A percentile compares a stretch with the other conserved stretches of the same genome.
Conservation (phyloP, 35 echinoderm and acorn worm genomes). For the Eucidaris tribuloides region DNA sequence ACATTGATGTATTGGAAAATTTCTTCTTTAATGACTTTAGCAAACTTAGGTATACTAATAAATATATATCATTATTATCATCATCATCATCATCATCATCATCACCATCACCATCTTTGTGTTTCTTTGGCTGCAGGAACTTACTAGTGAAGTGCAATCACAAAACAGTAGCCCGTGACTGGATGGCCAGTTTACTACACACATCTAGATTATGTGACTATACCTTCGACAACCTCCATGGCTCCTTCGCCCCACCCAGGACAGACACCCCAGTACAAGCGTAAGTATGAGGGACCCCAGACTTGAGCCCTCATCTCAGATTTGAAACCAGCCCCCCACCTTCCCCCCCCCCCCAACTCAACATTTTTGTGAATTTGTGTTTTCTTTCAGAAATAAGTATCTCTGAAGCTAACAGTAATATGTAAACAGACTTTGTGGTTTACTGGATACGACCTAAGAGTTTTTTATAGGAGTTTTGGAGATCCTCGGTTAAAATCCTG, state of each 20-base stretch:
- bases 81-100: neutral
- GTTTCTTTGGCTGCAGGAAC: conserved; percentile 41
- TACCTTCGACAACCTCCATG: conserved; percentile 40
- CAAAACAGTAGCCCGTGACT: conserved; percentile 61
- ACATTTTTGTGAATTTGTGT: too few relatives aligned
- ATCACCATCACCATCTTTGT: neutral
- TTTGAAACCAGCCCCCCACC: too few relatives aligned
- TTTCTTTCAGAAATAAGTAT: too few relatives aligned
- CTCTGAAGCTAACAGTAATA: too few relatives aligned
- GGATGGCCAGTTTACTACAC: conserved; percentile 70
- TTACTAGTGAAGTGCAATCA: conserved; percentile 64
- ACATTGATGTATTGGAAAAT: too few relatives aligned
- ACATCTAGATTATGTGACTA: conserved; percentile 56
- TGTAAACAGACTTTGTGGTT: too few relatives aligned
- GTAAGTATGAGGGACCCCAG: too few relatives aligned
- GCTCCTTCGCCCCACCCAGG: conserved; percentile 80
- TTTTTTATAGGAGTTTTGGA: too few relatives aligned
- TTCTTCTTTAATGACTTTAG: neutral
- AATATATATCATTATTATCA: neutral
- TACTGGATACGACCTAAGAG: too few relatives aligned
- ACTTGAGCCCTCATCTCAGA: too few relatives aligned
- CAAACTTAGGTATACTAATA: neutral
- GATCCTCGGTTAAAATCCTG: too few relatives aligned
- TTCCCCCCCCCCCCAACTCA: too few relatives aligned
- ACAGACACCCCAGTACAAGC: conserved; percentile 61